phyloP scores from a whole-genome alignment of 2,797 vertebrate genomes.

The Morelia viridis region DNA sequence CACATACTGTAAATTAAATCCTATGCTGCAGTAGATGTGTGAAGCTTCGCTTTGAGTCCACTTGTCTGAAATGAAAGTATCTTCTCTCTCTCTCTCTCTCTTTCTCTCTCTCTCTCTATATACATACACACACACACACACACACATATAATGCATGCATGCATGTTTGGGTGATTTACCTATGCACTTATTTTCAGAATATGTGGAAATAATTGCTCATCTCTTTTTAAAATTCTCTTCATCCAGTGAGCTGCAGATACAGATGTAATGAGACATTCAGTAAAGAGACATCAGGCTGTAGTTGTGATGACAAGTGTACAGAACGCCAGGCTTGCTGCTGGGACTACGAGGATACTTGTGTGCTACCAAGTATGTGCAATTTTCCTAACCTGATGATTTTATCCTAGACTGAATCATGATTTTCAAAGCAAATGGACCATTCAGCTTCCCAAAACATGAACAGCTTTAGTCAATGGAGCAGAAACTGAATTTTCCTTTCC shows the following conservation, averaged over 20 bases:
- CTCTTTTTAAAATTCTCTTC: background rate
- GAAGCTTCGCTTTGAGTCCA: background rate
- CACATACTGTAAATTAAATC: no score
- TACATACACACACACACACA: no score
- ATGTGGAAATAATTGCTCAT: background rate
- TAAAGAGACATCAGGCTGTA: slow-evolving; percentile 46
- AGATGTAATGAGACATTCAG: slow-evolving; percentile 58
- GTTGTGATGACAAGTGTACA: slow-evolving; percentile 63
- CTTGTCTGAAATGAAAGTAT: background rate
- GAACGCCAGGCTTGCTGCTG: slow-evolving; percentile 71
- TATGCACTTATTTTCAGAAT: background rate
- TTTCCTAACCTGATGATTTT: background rate
- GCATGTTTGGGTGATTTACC: background rate
- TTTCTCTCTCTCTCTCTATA: background rate
- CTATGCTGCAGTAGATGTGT: background rate
- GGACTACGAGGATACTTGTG: slow-evolving; percentile 73
- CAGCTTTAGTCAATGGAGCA: background rate
- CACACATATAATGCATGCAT: no score
- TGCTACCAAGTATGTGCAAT: slow-evolving; percentile 71
- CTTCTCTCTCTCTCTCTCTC: background rate
- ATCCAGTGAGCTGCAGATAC: slow-evolving; percentile 72
- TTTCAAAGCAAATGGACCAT: background rate
- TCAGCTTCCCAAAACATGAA: no score
- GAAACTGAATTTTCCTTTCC: background rate
- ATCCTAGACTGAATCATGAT: background rate